Conservation (phyloP, 2,113 vertebrate genomes). For the Nycticebus coucang region DNA sequence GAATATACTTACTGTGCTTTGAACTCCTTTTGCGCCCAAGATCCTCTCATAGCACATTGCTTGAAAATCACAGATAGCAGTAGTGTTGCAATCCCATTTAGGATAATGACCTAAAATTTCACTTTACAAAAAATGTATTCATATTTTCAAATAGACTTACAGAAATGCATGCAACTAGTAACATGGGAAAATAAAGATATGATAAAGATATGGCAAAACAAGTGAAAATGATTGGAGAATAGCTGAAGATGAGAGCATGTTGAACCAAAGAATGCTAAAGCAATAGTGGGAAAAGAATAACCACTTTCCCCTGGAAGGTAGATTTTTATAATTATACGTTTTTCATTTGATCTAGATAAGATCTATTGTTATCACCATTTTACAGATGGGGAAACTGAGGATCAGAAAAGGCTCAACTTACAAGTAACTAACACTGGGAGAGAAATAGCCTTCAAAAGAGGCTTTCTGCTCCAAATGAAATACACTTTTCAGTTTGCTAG, state of each 20-base stretch:
- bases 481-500: background rate
- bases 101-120: background rate
- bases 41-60: too few relatives aligned
- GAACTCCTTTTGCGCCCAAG: too few relatives aligned
- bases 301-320: background rate
- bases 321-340: background rate
- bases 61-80: background rate
- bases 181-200: background rate
- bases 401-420: background rate
- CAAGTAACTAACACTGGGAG: background rate
- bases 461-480: background rate
- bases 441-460: background rate
- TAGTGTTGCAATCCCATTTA: background rate
- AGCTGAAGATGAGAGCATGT: background rate
- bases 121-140: background rate
- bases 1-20: too few relatives aligned
- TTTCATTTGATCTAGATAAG: conserved; percentile 2
- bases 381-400: conserved; percentile 5
- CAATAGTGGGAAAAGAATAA: background rate
- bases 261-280: background rate
- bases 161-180: conserved; percentile 3
- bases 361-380: background rate
- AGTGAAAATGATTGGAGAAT: background rate
- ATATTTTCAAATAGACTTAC: conserved; percentile 18
- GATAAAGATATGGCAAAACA: too few relatives aligned